phyloP scores from a whole-genome alignment of 2,797 vertebrate genomes.

The Chelon auratus region DNA sequence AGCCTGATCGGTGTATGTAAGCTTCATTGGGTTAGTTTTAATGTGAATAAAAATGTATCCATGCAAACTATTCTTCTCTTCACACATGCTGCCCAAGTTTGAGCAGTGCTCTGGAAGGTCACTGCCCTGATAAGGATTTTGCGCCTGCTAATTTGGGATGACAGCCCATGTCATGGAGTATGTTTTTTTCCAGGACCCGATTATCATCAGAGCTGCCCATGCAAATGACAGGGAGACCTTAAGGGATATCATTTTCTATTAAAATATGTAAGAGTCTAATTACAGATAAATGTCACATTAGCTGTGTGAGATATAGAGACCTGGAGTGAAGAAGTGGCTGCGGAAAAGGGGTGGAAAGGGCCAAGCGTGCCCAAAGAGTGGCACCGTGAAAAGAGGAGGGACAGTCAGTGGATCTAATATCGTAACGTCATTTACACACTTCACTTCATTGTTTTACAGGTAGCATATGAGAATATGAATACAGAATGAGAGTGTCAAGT shows the following conservation, averaged over 20 bases:
- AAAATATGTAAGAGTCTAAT: slow-evolving; percentile 85
- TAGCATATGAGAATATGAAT: slow-evolving; percentile 52
- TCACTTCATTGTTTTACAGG: slow-evolving; percentile 40
- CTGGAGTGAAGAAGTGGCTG: slow-evolving; percentile 72
- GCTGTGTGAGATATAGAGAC: slow-evolving; percentile 75
- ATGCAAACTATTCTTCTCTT: slow-evolving; percentile 25
- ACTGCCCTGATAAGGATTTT: slow-evolving; percentile 77
- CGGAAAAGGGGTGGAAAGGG: slow-evolving; percentile 32
- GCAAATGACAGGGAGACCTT: slow-evolving; percentile 86
- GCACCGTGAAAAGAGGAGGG: slow-evolving; percentile 19
- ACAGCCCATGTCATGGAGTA: slow-evolving; percentile 79
- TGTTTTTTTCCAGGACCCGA: slow-evolving; percentile 77
- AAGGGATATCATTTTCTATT: slow-evolving; percentile 86
- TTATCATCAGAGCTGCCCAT: slow-evolving; percentile 84
- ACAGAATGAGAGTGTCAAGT: background rate
- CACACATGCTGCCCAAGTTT: slow-evolving; percentile 48
- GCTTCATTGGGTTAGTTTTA: background rate
- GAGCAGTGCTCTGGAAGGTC: slow-evolving; percentile 73
- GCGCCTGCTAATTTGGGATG: slow-evolving; percentile 80
- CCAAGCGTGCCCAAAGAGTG: slow-evolving; percentile 19
- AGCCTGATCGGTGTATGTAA: too few relatives aligned
- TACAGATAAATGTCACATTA: slow-evolving; percentile 87
- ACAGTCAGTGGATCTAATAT: slow-evolving; percentile 48
- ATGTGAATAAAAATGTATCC: slow-evolving; percentile 23
- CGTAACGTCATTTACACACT: slow-evolving; percentile 53